These are phyloP conservation scores for Drosophila nikananu DNA, from an alignment of 1,140 invertebrate genomes.

Conservation along the genomic window DNA sequence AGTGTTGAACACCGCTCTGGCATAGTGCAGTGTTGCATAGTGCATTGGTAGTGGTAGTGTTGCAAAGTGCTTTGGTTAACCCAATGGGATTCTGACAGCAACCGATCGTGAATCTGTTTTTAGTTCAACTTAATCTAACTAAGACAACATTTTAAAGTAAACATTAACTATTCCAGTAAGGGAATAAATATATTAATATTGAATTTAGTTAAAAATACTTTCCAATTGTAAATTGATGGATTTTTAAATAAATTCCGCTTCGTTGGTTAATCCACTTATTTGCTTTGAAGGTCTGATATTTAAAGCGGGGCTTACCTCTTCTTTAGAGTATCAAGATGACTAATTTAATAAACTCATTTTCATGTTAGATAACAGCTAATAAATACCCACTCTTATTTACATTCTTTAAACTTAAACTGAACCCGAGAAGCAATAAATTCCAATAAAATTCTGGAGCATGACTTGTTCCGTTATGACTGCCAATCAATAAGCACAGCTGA, in stretches of 20 bases:
- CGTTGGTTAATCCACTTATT: too few species aligned
- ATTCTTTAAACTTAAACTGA: neutral
- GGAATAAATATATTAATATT: neutral
- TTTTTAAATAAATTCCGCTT: too few species aligned
- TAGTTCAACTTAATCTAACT: neutral
- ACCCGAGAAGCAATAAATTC: neutral
- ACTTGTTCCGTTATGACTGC: slow-evolving; percentile 6
- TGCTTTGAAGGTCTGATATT: too few species aligned
- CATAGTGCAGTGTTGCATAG: slow-evolving; percentile 64
- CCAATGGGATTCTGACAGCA: neutral
- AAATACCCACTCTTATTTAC: neutral
- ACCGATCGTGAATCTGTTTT: neutral
- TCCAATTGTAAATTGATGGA: too few species aligned
- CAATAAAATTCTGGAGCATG: neutral
- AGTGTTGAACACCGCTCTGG: slow-evolving; percentile 34
- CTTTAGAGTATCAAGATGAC: too few species aligned
- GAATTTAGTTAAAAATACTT: too few species aligned
- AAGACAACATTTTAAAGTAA: neutral
- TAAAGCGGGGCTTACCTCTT: too few species aligned
- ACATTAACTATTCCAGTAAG: neutral
- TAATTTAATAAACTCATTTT: too few species aligned
- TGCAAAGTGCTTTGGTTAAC: neutral
- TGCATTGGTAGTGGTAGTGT: slow-evolving; percentile 20
- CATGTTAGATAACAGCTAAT: neutral
- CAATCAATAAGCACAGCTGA: slow-evolving; percentile 27